These are phyloP conservation scores for Natator depressus DNA, from an alignment of 2,113 vertebrate genomes.

Conservation along the genomic window DNA sequence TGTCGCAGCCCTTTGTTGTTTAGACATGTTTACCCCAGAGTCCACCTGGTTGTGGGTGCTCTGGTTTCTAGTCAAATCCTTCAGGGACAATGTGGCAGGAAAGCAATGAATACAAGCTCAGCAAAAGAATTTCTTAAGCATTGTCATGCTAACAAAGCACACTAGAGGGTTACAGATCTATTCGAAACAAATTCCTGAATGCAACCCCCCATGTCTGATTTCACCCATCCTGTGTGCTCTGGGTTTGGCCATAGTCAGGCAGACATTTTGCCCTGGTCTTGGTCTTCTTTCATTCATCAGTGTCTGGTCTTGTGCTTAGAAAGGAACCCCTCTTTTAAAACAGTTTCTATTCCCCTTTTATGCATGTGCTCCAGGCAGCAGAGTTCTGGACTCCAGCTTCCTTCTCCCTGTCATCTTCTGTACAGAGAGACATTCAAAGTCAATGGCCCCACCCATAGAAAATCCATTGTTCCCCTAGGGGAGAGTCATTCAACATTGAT, in stretches of 20 bases:
- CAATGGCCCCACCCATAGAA: not conserved
- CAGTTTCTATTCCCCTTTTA: not conserved
- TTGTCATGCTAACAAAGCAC: not conserved
- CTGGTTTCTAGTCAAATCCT: too few species aligned
- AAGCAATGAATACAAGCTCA: not conserved
- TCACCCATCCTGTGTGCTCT: not conserved
- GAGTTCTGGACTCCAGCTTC: not conserved
- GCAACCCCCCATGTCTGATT: not conserved
- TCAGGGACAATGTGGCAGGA: not conserved
- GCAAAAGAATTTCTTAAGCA: accelerated
- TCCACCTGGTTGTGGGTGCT: accelerated
- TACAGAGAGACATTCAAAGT: not conserved
- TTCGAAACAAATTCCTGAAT: not conserved
- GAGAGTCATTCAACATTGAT: not conserved
- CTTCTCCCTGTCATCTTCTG: not conserved
- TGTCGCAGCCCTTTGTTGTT: not conserved
- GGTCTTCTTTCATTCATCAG: accelerated
- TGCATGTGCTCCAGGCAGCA: not conserved
- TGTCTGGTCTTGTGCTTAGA: not conserved
- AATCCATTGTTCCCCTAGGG: not conserved
- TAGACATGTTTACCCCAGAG: not conserved
- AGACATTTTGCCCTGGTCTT: not conserved
- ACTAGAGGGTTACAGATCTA: accelerated
- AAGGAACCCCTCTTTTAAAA: not conserved
- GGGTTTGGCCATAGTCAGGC: not conserved